Evolutionary conservation across 2,113 vertebrate species (phyloP), one percentile per base, ranked within the genome.

Genomic region (Leucopsar rothschildi): DNA sequence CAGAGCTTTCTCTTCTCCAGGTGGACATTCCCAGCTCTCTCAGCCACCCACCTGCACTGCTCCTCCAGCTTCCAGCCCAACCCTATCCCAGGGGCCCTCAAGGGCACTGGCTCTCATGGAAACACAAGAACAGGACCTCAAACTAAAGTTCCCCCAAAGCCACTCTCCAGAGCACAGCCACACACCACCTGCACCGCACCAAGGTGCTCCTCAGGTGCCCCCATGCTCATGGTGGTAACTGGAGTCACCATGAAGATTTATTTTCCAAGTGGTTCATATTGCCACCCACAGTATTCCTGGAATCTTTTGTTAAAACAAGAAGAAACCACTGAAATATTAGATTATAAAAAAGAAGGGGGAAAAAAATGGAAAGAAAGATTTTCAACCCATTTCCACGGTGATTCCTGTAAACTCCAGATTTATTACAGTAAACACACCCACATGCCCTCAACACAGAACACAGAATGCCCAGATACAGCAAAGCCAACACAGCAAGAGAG

Each of bases 221-320:
- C 57, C 22, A 13, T 0, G 0, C 16, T 17, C 37, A 0, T 0
- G 13, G 29, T 4, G 28, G 16, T 12, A 60, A 80, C 20, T 3
- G 13, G 27, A 81, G 29, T 5, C 0, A 0, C 75, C 85, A 70
- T 0, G 0, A 70, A 59, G 37, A 53, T 66, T 57, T 63, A 4
- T 49, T 81, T 86, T 64, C 60, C 42, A 40, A 82, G 73, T 10
- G 61, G 69, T 23, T 95, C 72, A 5, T 16, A 53, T 33, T 81
- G 52, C 44, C 49, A 40, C 60, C n/a, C 44, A 24, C 0, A 3
- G 52, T 12, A 76, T 69, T 91, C 39, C 49, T 82, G 80, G 56
- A 60, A 64, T 79, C 5, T 84, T 45, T 73, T 60, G 35, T 78
- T 56, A 50, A 84, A 84, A 82, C 56, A 35, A 47, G 57, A 75